Percentiles rank a stretch among this genome's conserved stretches.
These are phyloP conservation scores for Leucania comma DNA, from an alignment of 2,888 invertebrate genomes.

Conservation along the genomic window DNA sequence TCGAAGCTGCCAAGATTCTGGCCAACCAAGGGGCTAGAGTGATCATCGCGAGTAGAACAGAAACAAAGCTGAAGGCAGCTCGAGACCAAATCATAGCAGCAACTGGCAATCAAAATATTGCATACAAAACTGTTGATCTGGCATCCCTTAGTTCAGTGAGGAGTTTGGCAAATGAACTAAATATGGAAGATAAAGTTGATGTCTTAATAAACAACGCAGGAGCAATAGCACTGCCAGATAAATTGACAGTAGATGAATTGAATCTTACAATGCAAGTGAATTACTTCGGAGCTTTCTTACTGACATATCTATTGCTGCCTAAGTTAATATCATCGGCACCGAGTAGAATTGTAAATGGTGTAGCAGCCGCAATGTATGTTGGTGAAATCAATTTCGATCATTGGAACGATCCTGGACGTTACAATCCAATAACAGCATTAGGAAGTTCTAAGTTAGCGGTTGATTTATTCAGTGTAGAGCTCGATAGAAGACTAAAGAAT, in stretches of 20 bases:
- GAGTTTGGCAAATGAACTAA: constrained; percentile 87
- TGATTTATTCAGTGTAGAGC: constrained; percentile 91
- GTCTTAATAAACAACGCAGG: constrained; percentile 91
- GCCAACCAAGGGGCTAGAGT: constrained; percentile 87
- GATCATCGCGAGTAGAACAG: constrained; percentile 88
- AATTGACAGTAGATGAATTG: constrained; percentile 91
- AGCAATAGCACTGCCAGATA: constrained; percentile 82
- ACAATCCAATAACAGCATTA: constrained; percentile 72
- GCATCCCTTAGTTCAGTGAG: constrained; percentile 87
- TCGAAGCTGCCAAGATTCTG: constrained; percentile 85
- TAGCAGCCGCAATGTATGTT: constrained; percentile 90
- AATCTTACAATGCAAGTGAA: constrained; percentile 93
- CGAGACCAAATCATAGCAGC: constrained; percentile 74
- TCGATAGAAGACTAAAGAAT: constrained; percentile 89
- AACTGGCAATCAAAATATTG: constrained; percentile 79
- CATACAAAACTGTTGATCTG: constrained; percentile 82
- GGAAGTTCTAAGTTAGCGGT: constrained; percentile 91
- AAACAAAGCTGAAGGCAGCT: constrained; percentile 82
- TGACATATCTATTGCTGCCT: constrained; percentile 92
- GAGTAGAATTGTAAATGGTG: constrained; percentile 92
- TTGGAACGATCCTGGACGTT: constrained; percentile 80
- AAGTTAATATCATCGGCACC: constrained; percentile 89
- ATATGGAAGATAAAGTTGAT: constrained; percentile 83
- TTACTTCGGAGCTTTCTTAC: constrained; percentile 93
- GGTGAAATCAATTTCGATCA: constrained; percentile 83